Evolutionary conservation across 2,888 invertebrate genomes (phyloP), one percentile per base, ranked within the genome.

Genomic region (Allolobophora icterica): DNA sequence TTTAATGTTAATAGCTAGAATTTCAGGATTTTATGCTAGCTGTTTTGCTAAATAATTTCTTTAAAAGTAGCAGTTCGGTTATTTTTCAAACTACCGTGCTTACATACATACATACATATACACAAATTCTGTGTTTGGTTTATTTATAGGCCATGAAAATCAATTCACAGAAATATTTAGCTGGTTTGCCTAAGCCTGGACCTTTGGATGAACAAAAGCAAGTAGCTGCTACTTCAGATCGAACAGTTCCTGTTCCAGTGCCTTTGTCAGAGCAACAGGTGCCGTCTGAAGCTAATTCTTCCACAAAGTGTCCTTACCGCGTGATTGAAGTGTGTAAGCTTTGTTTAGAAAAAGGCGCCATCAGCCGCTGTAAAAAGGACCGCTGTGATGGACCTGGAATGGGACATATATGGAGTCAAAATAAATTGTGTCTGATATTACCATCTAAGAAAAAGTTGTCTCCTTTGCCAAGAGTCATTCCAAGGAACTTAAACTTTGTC

Each of bases 311-410:
- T 92, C 94, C 93, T 5, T 93, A 93, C 90, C 91, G 92, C 11
- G 92, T 94, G 5, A 90, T 93, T 24, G 93, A 94, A 90, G 93
- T 94, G 71, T 95, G 94, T 92, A 92, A 93, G 52, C 93, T 93
- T 2, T 95, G 95, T 92, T 94, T 94, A 94, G 94, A 93, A 83
- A 93, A 93, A 45, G 94, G 95, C 33, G 93, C 93, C 91, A 93
- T 71, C 84, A 52, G 87, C 34, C 42, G n/a, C 87, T 38, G 71
- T 38, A 91, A 90, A 42, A 52, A 89, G 38, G 94, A 94, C 91
- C 93, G 93, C 42, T 94, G 94, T 91, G 92, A 92, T 45, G 94
- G 93, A 87, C 52, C 89, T 38, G 91, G 91, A 21, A 91, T 40
- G 58, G 92, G 93, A 45, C 94, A 94, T 91, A 92, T 93, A 24